Evolutionary conservation across 1,140 invertebrate species (phyloP), one percentile per base, ranked within the genome.

Genomic region (Drosophila simulans): DNA sequence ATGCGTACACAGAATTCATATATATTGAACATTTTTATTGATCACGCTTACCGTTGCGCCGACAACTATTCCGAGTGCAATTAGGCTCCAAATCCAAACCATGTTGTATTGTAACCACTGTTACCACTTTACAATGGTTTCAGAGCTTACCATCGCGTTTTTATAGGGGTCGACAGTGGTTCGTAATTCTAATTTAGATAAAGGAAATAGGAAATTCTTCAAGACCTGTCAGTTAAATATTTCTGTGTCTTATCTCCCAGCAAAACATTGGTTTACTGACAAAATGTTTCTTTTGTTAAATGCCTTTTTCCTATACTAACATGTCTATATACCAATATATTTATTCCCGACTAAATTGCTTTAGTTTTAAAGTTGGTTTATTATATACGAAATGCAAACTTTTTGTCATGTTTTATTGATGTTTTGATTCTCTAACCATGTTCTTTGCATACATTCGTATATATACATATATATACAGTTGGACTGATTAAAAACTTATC

Each of bases 401-500:
- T 3, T 22, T 22, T 22, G 0, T 22, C 20, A 22, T 22, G 15
- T 43, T 13, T n/a, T 13, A 15, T 27, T 27, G 22, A n/a, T 27
- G 25, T 27, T 27, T 27, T 27, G 22, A 13, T 8, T 25, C 7
- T 27, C 13, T 40, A 4, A 4, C 13, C n/a, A 40, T 5, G 45
- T 43, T 57, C 5, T 25, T 35, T n/a, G 4, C 13, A 10, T 20
- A 56, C 0, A 17, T 37, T 15, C 3, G 4, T 13, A 22, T 5
- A 20, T 37, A 12, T 22, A 20, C 5, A 22, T 5, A 20, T 37
- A 12, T 22, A 20, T 48, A 39, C 13, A 4, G 37, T 69, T 34
- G 8, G 20, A 8, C 63, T 68, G 63, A 68, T 69, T 54, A 66
- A 31, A 8, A 12, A 10, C 15, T 69, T 15, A 69, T 39, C 53